A percentile compares a stretch with the other conserved stretches of the same genome.
phyloP scores from a whole-genome alignment of 92 coral and sea anemone genomes.

The Palythoa caribaeorum region DNA sequence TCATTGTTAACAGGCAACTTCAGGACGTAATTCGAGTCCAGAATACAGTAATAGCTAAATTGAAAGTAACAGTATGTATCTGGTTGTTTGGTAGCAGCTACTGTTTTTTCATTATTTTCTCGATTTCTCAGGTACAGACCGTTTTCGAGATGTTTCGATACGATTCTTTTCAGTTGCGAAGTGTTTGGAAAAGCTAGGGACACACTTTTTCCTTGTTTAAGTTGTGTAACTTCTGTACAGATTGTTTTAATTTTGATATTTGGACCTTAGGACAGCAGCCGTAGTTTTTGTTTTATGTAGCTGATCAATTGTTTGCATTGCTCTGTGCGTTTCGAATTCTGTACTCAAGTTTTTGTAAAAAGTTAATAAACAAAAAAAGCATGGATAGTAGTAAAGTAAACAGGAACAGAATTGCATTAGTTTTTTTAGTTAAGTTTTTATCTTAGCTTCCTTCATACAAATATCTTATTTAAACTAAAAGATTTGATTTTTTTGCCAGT shows the following conservation, averaged over 20 bases:
- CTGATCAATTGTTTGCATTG: neutral
- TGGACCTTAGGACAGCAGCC: no score
- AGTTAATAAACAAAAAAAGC: no score
- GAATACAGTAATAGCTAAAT: slow-evolving; percentile 73
- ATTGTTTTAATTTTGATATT: no score
- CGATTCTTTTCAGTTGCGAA: no score
- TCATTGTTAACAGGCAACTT: slow-evolving; percentile 90
- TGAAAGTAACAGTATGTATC: slow-evolving; percentile 81
- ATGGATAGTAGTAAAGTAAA: neutral
- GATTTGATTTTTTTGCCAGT: neutral
- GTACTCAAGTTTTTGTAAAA: no score
- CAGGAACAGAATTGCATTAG: no score
- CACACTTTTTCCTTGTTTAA: no score
- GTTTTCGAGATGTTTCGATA: no score
- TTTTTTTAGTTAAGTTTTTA: neutral
- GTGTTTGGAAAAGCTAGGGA: no score
- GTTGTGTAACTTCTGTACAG: no score
- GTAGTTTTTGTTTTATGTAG: no score
- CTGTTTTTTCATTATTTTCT: neutral
- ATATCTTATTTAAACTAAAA: neutral
- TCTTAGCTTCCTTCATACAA: neutral
- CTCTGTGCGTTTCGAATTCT: no score
- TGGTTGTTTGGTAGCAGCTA: neutral
- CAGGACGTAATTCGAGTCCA: slow-evolving; percentile 93
- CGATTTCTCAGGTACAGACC: neutral